Evolutionary conservation across 2,113 vertebrate species (phyloP), one percentile per base, ranked within the genome.

Genomic region (Bettongia penicillata): DNA sequence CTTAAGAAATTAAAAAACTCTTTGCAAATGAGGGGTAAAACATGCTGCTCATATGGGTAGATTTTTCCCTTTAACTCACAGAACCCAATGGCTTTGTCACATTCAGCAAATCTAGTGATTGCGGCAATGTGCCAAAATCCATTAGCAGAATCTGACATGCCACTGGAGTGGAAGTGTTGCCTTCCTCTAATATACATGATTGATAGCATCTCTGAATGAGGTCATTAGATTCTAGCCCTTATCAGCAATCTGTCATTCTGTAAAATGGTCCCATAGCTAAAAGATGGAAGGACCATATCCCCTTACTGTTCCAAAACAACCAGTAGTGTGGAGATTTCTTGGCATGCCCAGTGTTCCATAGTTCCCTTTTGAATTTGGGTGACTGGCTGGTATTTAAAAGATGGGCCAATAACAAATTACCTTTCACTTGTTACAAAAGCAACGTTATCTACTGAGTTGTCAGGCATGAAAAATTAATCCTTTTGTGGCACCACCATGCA

Each of bases 391-490:
- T 90, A 51, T 96, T 96, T 84, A 93, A 98, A 89, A 8, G 97
- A 94, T 93, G 55, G 96, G 94, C 84, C 93, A 94, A 91, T 97
- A 97, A 94, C 25, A 94, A 98, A 97, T 97, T 94, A 97, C 96
- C 94, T 98, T 97, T 95, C 96, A 94, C 94, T 97, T 97, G 53
- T 97, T 97, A 97, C 96, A 77, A 91, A 97, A 95, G 97, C 97
- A 97, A 95, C 92, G 97, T 90, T 93, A 93, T 97, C 94, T 94
- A 50, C 57, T 89, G 89, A 97, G 95, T 95, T 97, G 96, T 98
- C 97, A 97, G 37, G 53, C 91, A 94, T 97, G 97, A 97, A 96
- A 98, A 98, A 98, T 92, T 96, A 97, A 98, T 98, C 68, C 92
- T 97, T 95, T 95, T 49, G 92, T 97, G 96, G 96, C 52, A 93